Base-by-base conservation (phyloP, 2,797 vertebrate genomes). In the Sebastes miniatus region DNA sequence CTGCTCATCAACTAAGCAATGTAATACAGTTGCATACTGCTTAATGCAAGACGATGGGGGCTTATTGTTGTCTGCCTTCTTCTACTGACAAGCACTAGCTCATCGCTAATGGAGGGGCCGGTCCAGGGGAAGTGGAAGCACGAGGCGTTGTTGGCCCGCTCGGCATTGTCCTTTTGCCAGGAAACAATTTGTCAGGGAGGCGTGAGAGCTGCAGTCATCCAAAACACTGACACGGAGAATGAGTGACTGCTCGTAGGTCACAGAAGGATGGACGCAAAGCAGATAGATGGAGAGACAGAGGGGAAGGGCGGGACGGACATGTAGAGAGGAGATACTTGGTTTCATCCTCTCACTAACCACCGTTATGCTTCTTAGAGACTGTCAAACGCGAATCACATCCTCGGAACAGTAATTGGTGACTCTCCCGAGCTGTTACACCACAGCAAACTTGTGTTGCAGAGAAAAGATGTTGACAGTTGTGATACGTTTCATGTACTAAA, bases 51-150 rank as follows among this genome's bases (percentile, higher is more conserved):
- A 83, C 29, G 76, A 89, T 88, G 83, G 79, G 78, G 68, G 67
- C 89, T 87, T 74, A 83, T 88, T 90, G 83, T 91, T 62, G 74
- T 85, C 87, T 83, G 67, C 68, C 70, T 69, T 80, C 73, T 69
- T 74, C 43, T 43, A 24, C 86, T 90, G 91, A 93, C 89, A 86
- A 85, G 75, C 86, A 72, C 83, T 80, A 83, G 84, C 77, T 93
- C 91, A 88, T 90, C 32, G 29, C 82, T 94, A 90, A 93, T 91
- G 88, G 90, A 89, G 65, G 76, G 84, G 79, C 64, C 2, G 65
- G 76, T 90, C 84, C 16, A 11, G 27, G 62, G 73, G 77, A 88
- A 84, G 81, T 32, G 27, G 47, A 80, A 36, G 76, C 74, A 83
- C 74, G 65, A 86, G 72, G 69, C 7, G 34, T 72, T 67, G 76